Percentiles rank a stretch among this genome's conserved stretches.
These are phyloP conservation scores for Rhabdomys dilectus DNA, from an alignment of 2,113 vertebrate genomes.

Conservation along the genomic window DNA sequence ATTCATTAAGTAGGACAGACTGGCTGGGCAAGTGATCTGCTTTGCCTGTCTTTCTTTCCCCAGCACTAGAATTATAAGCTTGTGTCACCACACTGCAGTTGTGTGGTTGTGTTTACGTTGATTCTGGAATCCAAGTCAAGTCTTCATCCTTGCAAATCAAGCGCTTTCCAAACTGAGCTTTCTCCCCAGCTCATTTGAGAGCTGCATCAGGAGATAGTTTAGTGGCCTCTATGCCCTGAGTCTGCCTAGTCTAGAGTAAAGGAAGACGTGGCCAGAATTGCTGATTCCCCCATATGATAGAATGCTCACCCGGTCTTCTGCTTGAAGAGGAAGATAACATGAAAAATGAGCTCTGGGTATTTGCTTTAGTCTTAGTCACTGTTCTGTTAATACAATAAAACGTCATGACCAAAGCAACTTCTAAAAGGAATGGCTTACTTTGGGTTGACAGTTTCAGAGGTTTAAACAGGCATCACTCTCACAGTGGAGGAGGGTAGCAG, in stretches of 20 bases:
- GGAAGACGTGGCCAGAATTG: fast-evolving
- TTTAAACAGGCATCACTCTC: neutral
- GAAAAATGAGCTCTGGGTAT: neutral
- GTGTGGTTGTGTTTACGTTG: no score
- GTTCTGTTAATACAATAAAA: neutral
- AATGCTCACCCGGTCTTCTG: neutral
- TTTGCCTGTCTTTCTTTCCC: neutral
- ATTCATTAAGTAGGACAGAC: neutral
- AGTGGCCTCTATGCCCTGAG: neutral
- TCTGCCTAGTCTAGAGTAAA: neutral
- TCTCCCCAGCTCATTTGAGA: neutral
- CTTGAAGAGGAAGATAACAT: neutral
- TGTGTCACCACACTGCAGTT: neutral
- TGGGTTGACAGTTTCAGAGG: neutral
- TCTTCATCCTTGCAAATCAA: no score
- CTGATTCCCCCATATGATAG: neutral
- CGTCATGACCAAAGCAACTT: neutral
- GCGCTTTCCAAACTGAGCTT: neutral
- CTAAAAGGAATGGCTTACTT: neutral
- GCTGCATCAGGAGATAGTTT: neutral
- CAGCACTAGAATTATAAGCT: neutral
- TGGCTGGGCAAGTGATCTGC: neutral
- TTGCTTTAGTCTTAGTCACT: no score
- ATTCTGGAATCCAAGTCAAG: neutral
- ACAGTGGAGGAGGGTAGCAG: neutral